Evolutionary conservation across 2,888 invertebrate species (phyloP).

Genomic region (Latrodectus elegans): DNA sequence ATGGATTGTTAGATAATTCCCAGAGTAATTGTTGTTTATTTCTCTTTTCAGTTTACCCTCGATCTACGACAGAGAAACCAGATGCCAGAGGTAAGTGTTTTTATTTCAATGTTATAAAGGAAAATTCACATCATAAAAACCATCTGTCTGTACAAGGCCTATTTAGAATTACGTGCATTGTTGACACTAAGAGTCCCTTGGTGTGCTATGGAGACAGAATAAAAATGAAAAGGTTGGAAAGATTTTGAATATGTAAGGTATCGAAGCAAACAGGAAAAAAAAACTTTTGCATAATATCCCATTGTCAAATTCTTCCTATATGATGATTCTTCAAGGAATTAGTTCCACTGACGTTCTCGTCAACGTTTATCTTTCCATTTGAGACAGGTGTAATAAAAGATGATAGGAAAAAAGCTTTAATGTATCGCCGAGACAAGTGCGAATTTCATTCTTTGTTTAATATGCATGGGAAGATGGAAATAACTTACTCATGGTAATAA

Average conservation of each 20-base stretch:
- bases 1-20: slow-evolving; percentile 39
- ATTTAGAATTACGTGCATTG: slow-evolving; percentile 17
- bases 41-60: slow-evolving; percentile 54
- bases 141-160: slow-evolving; percentile 26
- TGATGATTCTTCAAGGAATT: too few relatives aligned
- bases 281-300: slow-evolving; percentile 35
- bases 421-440: slow-evolving; percentile 8
- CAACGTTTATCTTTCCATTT: not conserved
- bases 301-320: slow-evolving; percentile 22
- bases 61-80: slow-evolving; percentile 34
- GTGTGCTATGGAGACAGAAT: slow-evolving; percentile 6
- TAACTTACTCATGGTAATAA: slow-evolving; percentile 11
- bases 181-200: slow-evolving; percentile 21
- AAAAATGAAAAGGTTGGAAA: not conserved
- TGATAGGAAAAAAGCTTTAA: slow-evolving; percentile 21
- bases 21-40: slow-evolving; percentile 7
- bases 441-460: slow-evolving; percentile 8
- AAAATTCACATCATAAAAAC: slow-evolving; percentile 45
- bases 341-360: not conserved
- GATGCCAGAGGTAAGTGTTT: slow-evolving; percentile 51
- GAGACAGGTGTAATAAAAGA: slow-evolving; percentile 28
- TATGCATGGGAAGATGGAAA: slow-evolving; percentile 13
- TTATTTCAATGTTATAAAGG: slow-evolving; percentile 26
- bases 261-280: not conserved
- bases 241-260: not conserved